Evolutionary conservation across 2,888 invertebrate species (phyloP).

Genomic region (Falcaria lacertinaria): DNA sequence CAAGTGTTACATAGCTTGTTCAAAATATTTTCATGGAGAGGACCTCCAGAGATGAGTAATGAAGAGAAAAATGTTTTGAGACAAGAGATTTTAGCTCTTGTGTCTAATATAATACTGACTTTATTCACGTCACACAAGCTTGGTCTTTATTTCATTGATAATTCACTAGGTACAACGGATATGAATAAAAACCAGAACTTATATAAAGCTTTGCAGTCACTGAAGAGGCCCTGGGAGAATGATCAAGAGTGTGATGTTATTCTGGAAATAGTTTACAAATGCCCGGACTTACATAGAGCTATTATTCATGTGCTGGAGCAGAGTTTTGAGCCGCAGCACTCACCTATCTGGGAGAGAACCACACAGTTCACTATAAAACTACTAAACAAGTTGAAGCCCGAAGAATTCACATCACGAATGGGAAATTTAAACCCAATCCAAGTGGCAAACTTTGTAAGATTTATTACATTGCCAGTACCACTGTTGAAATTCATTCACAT

Average conservation of each 20-base stretch:
- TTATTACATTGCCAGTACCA: conserved; percentile 68
- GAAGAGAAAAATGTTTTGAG: conserved; percentile 50
- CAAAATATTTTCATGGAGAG: conserved; percentile 87
- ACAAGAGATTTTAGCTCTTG: conserved; percentile 72
- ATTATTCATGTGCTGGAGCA: conserved; percentile 80
- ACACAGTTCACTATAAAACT: conserved; percentile 66
- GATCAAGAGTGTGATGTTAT: conserved; percentile 82
- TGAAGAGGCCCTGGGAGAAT: conserved; percentile 85
- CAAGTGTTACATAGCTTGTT: conserved; percentile 83
- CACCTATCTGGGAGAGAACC: conserved; percentile 76
- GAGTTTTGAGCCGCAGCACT: conserved; percentile 80
- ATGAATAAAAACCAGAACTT: conserved; percentile 80
- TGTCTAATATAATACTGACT: conserved; percentile 85
- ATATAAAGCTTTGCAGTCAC: conserved; percentile 81
- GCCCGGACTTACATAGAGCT: conserved; percentile 85
- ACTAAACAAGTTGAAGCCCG: conserved; percentile 65
- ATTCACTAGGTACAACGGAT: conserved; percentile 80
- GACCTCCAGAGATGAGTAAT: conserved; percentile 74
- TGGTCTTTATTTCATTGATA: conserved; percentile 88
- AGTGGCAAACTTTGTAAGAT: conserved; percentile 71
- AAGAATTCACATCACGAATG: conserved; percentile 68
- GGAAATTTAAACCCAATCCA: conserved; percentile 68
- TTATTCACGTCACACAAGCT: conserved; percentile 87
- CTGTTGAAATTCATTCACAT: conserved; percentile 66
- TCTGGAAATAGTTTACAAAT: conserved; percentile 81